Base-by-base conservation (phyloP, 2,113 vertebrate genomes). In the Chascanopsetta lugubris region DNA sequence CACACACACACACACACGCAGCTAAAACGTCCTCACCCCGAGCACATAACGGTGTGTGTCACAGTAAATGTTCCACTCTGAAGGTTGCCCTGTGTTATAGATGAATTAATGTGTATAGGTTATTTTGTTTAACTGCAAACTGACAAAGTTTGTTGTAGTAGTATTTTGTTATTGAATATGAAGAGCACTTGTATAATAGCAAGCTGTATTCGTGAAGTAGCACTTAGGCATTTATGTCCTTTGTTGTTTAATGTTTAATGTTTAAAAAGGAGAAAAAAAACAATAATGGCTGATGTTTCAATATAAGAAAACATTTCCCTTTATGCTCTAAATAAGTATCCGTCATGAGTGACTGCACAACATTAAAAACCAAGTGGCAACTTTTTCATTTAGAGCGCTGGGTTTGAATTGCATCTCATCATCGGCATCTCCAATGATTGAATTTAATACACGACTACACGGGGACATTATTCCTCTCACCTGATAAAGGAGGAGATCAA, bases 401-500 rank as follows among this genome's bases (percentile, higher is more conserved):
- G 21, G 30, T 30, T 42, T 15, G 11, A 50, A 18, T 13, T 18
- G 46, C 22, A 5, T 26, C 26, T 29, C 1, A 11, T 24, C 29
- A 21, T n/a, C n/a, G n/a, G 32, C 32, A 18, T 30, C 27, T 5
- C 5, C 1, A 21, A 2, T 27, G n/a, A 27, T 58, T 58, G 12
- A n/a, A 40, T 26, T 20, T 47, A 24, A 40, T 38, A 43, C 24
- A 13, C 6, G 20, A 24, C 46, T 11, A 17, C 30, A 22, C 15
- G 4, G 40, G 13, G 18, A 71, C 26, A 18, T 21, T 1, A 26
- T 26, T 57, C 48, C n/a, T 18, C 0, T 12, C 2, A 40, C n/a
- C 27, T 8, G 24, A 63, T 40, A 8, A 45, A 45, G 68, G 24
- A 50, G 21, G 25, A 26, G 20, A 38, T 75, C 49, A 57, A 10